Evolutionary conservation across 2,797 vertebrate genomes (phyloP).

Genomic region (Eulemur coronatus): DNA sequence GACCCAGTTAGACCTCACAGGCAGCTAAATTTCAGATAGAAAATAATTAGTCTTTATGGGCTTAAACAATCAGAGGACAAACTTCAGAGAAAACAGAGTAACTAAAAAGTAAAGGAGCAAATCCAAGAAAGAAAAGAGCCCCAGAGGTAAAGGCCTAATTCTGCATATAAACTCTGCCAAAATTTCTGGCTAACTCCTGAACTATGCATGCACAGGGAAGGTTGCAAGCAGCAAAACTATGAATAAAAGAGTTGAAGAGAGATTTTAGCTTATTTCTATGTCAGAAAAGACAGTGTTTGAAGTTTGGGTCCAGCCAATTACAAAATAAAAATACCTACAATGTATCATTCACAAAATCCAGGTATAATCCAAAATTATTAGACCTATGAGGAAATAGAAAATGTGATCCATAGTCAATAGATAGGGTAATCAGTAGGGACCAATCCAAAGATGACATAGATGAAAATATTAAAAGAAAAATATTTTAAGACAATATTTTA

Average conservation of each 20-base stretch:
- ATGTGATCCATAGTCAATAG: neutral
- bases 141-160: neutral
- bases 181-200: neutral
- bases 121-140: neutral
- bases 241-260: neutral
- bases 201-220: neutral
- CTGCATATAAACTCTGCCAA: neutral
- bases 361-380: neutral
- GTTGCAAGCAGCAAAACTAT: neutral
- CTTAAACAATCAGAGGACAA: neutral
- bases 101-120: neutral
- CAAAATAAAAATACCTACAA: neutral
- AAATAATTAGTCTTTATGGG: neutral
- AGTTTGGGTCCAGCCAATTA: neutral
- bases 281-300: neutral
- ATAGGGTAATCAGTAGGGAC: neutral
- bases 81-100: neutral
- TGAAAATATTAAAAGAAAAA: neutral
- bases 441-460: neutral
- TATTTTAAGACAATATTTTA: neutral
- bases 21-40: neutral
- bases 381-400: neutral
- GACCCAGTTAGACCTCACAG: neutral
- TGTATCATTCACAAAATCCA: neutral
- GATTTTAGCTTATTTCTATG: neutral